These are phyloP conservation scores for Listronotus oregonensis DNA, from an alignment of 1,140 invertebrate species.

Conservation along the genomic window DNA sequence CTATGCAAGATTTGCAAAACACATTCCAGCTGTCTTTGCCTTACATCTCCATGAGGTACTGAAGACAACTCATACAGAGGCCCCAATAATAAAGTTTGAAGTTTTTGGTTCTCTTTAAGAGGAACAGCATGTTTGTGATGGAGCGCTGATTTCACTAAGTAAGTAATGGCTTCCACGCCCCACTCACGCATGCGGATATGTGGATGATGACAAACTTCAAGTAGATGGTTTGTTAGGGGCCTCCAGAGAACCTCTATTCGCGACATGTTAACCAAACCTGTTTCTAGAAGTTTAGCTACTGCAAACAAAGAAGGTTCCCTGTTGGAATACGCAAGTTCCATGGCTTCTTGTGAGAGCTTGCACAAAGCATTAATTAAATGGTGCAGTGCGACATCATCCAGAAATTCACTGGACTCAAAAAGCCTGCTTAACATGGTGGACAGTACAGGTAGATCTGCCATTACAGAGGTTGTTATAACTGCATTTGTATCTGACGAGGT, in stretches of 20 bases:
- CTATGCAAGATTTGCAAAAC: constrained; percentile 91
- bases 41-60: constrained; percentile 89
- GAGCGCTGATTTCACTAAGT: constrained; percentile 90
- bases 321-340: constrained; percentile 96
- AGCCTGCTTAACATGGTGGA: constrained; percentile 91
- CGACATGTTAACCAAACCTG: constrained; percentile 88
- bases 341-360: constrained; percentile 94
- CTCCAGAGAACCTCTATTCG: constrained; percentile 94
- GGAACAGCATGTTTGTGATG: constrained; percentile 85
- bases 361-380: constrained; percentile 96
- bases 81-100: constrained; percentile 83
- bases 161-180: constrained; percentile 96
- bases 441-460: constrained; percentile 92
- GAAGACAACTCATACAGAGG: constrained; percentile 89
- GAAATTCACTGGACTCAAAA: constrained; percentile 92
- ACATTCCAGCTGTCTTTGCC: constrained; percentile 94
- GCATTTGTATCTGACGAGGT: constrained; percentile 79
- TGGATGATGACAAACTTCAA: constrained; percentile 96
- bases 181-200: constrained; percentile 95
- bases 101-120: constrained; percentile 83
- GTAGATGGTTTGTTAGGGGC: constrained; percentile 92
- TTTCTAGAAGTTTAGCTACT: constrained; percentile 95
- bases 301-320: constrained; percentile 97
- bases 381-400: constrained; percentile 93
- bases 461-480: constrained; percentile 94